Conservation (phyloP, 2,113 vertebrate genomes). For the Neodontobutis hainanensis region DNA sequence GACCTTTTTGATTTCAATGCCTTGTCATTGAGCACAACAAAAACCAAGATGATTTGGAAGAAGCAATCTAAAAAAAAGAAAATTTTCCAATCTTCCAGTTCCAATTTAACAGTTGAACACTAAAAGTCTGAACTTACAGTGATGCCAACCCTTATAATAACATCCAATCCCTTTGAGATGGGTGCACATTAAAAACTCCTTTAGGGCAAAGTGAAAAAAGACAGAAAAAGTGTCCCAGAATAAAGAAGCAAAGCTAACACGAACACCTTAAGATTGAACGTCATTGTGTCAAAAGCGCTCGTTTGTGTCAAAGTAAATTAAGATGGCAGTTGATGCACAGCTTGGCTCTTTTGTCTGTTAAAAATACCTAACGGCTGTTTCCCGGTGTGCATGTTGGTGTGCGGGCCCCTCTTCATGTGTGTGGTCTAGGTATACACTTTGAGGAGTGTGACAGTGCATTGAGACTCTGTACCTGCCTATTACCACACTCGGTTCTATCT, state of each 20-base stretch:
- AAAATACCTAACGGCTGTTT: constrained; percentile 37
- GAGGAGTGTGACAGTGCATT: constrained; percentile 15
- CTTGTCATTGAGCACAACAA: too few relatives aligned
- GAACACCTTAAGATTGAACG: constrained; percentile 53
- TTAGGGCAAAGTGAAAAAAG: constrained; percentile 12
- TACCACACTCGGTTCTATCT: background rate
- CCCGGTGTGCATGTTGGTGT: constrained; percentile 1
- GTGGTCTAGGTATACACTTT: constrained; percentile 24
- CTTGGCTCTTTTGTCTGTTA: constrained; percentile 54
- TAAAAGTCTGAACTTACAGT: background rate
- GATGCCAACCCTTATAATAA: constrained; percentile 8
- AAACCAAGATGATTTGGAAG: background rate
- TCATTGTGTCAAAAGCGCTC: constrained; percentile 51
- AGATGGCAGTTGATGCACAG: constrained; percentile 32
- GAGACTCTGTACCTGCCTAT: constrained; percentile 29
- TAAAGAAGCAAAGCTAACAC: constrained; percentile 30
- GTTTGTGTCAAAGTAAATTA: constrained; percentile 63
- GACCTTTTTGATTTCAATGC: too few relatives aligned
- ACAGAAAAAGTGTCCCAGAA: constrained; percentile 51
- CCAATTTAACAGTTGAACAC: constrained; percentile 9
- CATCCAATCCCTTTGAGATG: constrained; percentile 14
- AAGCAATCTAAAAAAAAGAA: background rate
- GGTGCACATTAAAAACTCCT: constrained; percentile 17
- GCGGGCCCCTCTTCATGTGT: background rate
- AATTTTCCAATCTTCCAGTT: background rate